phyloP scores from a whole-genome alignment of 2,797 vertebrate genomes.

The Cichlasoma orientale region DNA sequence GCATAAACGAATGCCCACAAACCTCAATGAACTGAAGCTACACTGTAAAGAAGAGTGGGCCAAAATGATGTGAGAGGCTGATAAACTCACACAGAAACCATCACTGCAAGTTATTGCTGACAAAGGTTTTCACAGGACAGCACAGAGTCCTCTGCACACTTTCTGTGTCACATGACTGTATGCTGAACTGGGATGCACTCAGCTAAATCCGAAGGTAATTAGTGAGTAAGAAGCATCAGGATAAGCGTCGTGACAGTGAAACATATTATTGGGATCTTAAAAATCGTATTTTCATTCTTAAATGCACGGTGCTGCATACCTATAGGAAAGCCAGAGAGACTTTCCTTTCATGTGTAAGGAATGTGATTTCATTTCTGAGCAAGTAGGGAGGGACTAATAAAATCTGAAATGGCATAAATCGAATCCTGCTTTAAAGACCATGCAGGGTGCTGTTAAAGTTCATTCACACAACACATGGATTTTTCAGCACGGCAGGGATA shows the following conservation, averaged over 20 bases:
- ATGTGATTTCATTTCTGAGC: slow-evolving; percentile 13
- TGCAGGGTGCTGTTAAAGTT: slow-evolving; percentile 1
- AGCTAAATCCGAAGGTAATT: not conserved
- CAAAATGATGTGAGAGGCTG: not conserved
- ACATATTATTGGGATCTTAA: not conserved
- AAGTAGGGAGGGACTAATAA: slow-evolving; percentile 15
- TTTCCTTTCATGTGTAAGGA: not conserved
- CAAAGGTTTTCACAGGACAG: not conserved
- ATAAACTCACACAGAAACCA: not conserved
- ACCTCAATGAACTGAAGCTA: not conserved
- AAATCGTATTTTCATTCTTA: not conserved
- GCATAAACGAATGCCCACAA: not conserved
- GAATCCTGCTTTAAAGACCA: slow-evolving; percentile 2
- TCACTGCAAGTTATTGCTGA: not conserved
- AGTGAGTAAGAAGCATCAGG: not conserved
- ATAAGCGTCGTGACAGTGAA: not conserved
- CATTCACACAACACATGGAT: slow-evolving; percentile 4
- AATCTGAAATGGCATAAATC: slow-evolving; percentile 28
- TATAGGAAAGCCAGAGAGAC: not conserved
- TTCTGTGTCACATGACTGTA: not conserved
- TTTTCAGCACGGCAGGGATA: not conserved
- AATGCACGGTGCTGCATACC: not conserved
- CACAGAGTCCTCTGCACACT: not conserved
- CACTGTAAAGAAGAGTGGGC: no score
- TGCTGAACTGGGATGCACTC: not conserved